Conservation (phyloP, 1,140 invertebrate species). For the Dendroctonus ponderosae region DNA sequence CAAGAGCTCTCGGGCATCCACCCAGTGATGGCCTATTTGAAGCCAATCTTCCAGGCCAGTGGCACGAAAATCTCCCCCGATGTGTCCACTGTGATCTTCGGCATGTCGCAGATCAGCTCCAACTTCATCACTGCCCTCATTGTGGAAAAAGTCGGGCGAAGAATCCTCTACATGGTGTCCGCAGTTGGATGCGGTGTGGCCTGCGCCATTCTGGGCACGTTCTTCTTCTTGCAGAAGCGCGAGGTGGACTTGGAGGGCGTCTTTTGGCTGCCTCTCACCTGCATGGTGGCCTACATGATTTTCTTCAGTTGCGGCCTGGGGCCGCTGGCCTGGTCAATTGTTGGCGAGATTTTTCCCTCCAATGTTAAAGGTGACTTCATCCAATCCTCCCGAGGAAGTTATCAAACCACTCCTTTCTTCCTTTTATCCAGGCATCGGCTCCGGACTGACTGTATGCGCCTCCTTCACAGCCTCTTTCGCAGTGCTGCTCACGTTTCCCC, state of each 20-base stretch:
- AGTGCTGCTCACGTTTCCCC: constrained; percentile 70
- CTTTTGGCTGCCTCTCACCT: constrained; percentile 42
- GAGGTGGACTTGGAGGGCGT: constrained; percentile 32
- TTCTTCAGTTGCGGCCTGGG: constrained; percentile 62
- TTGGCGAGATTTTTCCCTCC: constrained; percentile 77
- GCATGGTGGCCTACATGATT: constrained; percentile 39
- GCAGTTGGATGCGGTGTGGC: constrained; percentile 58
- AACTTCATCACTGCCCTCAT: constrained; percentile 68
- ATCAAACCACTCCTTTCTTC: constrained; percentile 73
- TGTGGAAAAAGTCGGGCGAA: constrained; percentile 76
- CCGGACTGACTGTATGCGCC: constrained; percentile 27
- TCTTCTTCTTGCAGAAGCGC: constrained; percentile 40
- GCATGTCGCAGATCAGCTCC: constrained; percentile 72
- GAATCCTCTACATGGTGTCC: constrained; percentile 68
- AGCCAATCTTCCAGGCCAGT: constrained; percentile 68
- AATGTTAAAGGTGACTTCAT: constrained; percentile 61
- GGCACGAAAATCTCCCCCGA: constrained; percentile 58
- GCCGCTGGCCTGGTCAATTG: constrained; percentile 78
- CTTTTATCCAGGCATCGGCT: constrained; percentile 54
- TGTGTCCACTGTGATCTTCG: constrained; percentile 71
- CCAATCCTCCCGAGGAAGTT: constrained; percentile 54
- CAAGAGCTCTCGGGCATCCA: constrained; percentile 86
- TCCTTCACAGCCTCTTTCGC: constrained; percentile 59
- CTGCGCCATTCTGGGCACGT: constrained; percentile 38
- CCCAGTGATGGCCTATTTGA: constrained; percentile 79